A percentile compares a stretch with the other conserved stretches of the same genome.
Evolutionary conservation across 37 sponge, comb jelly and placozoan genomes (phyloP).

Genomic region (Halichondria panicea): DNA sequence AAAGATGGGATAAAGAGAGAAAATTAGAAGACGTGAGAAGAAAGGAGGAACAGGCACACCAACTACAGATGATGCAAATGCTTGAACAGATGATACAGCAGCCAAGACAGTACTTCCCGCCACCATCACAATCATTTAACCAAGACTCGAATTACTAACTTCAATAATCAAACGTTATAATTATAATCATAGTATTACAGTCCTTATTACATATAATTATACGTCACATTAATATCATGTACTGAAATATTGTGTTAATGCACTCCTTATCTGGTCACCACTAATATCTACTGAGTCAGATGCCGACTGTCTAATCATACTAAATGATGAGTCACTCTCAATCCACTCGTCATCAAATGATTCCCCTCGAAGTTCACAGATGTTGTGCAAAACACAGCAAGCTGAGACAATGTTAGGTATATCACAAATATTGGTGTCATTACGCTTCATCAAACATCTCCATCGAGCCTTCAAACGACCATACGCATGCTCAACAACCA

Average conservation of each 20-base stretch:
- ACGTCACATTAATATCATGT: no score
- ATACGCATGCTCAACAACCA: conserved; percentile 38
- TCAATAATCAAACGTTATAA: no score
- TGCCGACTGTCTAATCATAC: no score
- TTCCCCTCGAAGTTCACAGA: conserved; percentile 24
- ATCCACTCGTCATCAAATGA: conserved; percentile 15
- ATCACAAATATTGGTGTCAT: not conserved
- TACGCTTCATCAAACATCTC: conserved; percentile 31
- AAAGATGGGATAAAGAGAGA: conserved; percentile 19
- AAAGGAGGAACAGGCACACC: conserved; percentile 14
- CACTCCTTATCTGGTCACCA: no score
- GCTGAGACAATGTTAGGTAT: conserved; percentile 29
- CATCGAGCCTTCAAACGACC: conserved; percentile 46
- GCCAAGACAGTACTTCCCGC: no score
- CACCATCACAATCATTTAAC: no score
- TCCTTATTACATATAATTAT: no score
- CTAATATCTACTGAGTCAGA: no score
- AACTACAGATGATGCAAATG: conserved; percentile 7
- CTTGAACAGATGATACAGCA: no score
- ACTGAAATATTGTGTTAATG: no score
- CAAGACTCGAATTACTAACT: no score
- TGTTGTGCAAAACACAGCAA: conserved; percentile 34
- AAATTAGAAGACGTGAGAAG: no score
- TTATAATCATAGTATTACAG: not conserved
- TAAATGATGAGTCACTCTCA: not conserved